Conservation (phyloP, 2,113 vertebrate species). For the Azemiops feae region DNA sequence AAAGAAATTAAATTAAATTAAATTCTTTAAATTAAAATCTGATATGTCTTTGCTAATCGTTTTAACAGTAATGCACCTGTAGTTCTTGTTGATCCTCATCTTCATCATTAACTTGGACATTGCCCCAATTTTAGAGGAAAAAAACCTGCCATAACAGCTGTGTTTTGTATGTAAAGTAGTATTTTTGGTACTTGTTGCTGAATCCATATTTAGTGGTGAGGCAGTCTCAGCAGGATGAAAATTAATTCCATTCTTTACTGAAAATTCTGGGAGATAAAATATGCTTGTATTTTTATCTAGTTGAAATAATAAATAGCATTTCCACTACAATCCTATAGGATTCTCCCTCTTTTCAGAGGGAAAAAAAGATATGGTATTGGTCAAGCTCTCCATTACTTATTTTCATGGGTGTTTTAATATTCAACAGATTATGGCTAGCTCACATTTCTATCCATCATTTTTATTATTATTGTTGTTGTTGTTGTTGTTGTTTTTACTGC, state of each 20-base stretch:
- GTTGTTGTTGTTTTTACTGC: too few relatives aligned
- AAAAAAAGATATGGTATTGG: not conserved
- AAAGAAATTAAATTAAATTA: too few relatives aligned
- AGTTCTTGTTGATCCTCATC: not conserved
- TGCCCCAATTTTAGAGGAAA: conserved; percentile 20
- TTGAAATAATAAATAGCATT: conserved; percentile 59
- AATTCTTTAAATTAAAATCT: not conserved
- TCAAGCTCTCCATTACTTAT: not conserved
- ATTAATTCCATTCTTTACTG: conserved; percentile 62
- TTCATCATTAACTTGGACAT: not conserved
- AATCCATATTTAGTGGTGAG: conserved; percentile 60
- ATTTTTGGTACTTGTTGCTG: conserved; percentile 58
- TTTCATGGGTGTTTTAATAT: not conserved
- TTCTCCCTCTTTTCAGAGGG: not conserved
- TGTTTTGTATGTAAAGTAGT: conserved; percentile 25
- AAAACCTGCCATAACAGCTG: conserved; percentile 47
- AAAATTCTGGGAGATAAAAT: conserved; percentile 71
- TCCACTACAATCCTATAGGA: conserved; percentile 56
- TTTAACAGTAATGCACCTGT: not conserved
- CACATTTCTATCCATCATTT: not conserved
- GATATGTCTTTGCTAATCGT: not conserved
- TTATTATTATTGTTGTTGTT: not conserved
- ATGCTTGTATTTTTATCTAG: conserved; percentile 63
- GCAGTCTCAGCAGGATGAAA: conserved; percentile 43
- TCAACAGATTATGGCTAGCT: not conserved